These are phyloP conservation scores for Dicaeum eximium DNA, from an alignment of 2,113 vertebrate genomes.

Conservation along the genomic window DNA sequence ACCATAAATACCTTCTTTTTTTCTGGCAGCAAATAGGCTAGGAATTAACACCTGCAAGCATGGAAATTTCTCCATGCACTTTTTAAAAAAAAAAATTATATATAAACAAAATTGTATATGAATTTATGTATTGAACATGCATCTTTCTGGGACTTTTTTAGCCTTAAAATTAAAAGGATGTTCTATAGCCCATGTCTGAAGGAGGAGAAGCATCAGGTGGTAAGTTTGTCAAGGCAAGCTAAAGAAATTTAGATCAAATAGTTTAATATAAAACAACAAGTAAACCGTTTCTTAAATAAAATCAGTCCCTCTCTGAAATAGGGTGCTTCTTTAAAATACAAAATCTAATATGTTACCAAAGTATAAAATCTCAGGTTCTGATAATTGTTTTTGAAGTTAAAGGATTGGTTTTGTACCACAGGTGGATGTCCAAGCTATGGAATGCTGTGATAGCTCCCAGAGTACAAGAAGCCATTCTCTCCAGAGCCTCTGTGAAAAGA, in stretches of 20 bases:
- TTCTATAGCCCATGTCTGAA: neutral
- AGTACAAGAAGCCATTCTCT: conserved; percentile 89
- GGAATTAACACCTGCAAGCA: neutral
- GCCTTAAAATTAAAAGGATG: neutral
- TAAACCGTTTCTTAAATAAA: neutral
- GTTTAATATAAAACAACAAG: neutral
- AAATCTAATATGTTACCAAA: neutral
- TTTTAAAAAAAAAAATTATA: neutral
- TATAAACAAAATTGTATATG: too few species aligned
- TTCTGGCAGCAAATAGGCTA: neutral
- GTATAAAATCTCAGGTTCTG: neutral
- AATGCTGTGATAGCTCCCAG: conserved; percentile 89
- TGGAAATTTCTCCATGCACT: neutral
- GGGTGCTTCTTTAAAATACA: neutral
- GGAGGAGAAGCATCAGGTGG: neutral
- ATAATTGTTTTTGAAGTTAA: neutral
- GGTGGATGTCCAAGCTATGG: conserved; percentile 94
- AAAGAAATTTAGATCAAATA: neutral
- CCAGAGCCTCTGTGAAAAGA: conserved; percentile 83
- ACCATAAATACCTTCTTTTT: neutral
- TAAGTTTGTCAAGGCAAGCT: neutral
- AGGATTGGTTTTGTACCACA: conserved; percentile 38
- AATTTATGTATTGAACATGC: too few species aligned
- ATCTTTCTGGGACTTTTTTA: neutral
- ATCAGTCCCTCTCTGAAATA: neutral